Evolutionary conservation across 2,113 vertebrate species (phyloP).

Genomic region (Mixornis gularis): DNA sequence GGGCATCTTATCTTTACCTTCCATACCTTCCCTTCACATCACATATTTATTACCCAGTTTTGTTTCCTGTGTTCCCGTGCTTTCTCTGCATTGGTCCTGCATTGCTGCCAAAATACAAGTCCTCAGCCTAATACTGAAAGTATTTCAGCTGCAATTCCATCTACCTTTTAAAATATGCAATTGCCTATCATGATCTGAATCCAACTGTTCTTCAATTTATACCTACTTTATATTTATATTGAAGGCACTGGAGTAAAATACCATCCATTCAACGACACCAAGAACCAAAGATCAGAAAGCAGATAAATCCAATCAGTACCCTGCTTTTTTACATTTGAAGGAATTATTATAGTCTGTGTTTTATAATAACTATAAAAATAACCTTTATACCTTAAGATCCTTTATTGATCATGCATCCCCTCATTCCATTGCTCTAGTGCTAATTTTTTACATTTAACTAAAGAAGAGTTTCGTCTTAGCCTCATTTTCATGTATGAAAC

Average conservation of each 20-base stretch:
- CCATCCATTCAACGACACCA: background rate
- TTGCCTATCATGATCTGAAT: background rate
- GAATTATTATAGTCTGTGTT: background rate
- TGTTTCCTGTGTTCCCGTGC: background rate
- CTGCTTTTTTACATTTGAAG: background rate
- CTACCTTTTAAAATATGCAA: background rate
- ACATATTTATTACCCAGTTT: background rate
- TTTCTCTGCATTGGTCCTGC: background rate
- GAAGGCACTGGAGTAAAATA: background rate
- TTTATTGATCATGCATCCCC: background rate
- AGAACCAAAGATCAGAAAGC: background rate
- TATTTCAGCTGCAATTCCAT: background rate
- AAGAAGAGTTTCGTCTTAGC: background rate
- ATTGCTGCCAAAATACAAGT: background rate
- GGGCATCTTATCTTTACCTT: background rate
- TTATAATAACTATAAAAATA: background rate
- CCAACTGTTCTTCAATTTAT: background rate
- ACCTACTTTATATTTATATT: background rate
- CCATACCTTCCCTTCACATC: background rate
- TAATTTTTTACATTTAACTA: background rate
- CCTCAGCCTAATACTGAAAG: background rate
- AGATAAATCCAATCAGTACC: background rate
- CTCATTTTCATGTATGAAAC: background rate
- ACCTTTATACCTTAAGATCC: background rate
- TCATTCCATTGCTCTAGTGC: background rate